Evolutionary conservation across 2,113 vertebrate genomes (phyloP), one percentile per base, ranked within the genome.

Genomic region (Sander vitreus): DNA sequence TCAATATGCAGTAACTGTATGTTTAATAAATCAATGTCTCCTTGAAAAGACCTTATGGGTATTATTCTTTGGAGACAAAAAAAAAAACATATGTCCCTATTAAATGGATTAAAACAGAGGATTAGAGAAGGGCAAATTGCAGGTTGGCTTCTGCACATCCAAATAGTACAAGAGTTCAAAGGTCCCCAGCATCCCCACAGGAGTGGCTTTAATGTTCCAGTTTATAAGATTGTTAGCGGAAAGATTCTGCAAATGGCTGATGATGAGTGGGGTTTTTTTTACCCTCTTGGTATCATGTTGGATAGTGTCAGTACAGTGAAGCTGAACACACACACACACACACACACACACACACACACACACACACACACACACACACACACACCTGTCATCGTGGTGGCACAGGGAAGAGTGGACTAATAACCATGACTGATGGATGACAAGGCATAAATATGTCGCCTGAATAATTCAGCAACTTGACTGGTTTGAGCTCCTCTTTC

Each of bases 381-480:
- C 51, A 9, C 69, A 57, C 39, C 73, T 57, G n/a, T 54, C 73
- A 45, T 50, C 55, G 0, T 1, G 0, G 66, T 15, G 59, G 21
- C 57, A 75, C 59, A 7, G 45, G 48, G 30, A 43, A 43, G 51
- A 62, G 45, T 16, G 39, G 15, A 5, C 64, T 65, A 3, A 69
- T 27, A 43, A 43, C 21, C 54, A 47, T n/a, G 50, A 63, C 55
- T 73, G 86, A 83, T 43, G 64, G 77, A 84, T 90, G 79, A 88
- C 86, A 54, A 73, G 76, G 72, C 88, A 78, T 27, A 74, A 84
- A 84, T 67, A 53, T 83, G 73, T 48, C 33, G 27, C 75, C 48
- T 91, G 21, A 87, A 86, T 90, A 81, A 90, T 83, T 93, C 75
- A 93, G 21, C 50, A 69, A 33, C 60, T 57, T 59, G 45, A 51